Percentiles rank a stretch among this genome's conserved stretches.
These are phyloP conservation scores for Stegostoma tigrinum DNA, from an alignment of 2,113 vertebrate species.

Conservation along the genomic window DNA sequence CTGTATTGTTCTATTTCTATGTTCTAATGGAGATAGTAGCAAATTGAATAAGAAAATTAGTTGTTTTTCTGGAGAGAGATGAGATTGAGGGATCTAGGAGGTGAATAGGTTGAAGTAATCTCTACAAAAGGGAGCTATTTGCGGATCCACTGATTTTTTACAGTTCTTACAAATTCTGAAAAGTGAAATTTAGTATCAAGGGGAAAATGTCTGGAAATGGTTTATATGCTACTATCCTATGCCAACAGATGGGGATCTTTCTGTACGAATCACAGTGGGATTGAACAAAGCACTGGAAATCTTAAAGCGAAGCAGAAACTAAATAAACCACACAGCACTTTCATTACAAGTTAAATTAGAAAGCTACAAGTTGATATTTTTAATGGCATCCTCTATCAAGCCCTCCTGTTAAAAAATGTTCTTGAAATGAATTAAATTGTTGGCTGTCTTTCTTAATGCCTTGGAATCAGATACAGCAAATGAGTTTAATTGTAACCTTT, in stretches of 20 bases:
- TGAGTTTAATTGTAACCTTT: background rate
- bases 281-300: background rate
- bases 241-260: background rate
- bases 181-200: background rate
- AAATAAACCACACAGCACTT: background rate
- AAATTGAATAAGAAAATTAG: background rate
- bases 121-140: background rate
- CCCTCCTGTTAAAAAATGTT: background rate
- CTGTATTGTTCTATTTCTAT: too few species aligned
- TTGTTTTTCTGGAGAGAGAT: background rate
- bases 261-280: background rate
- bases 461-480: background rate
- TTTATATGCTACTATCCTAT: background rate
- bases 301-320: background rate
- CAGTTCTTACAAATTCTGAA: background rate
- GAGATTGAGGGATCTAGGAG: background rate
- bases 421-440: background rate
- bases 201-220: background rate
- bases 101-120: background rate
- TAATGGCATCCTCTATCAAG: background rate
- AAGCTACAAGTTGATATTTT: background rate
- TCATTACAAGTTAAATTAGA: background rate
- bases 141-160: background rate
- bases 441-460: background rate
- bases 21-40: background rate